Base-by-base conservation (phyloP, 35 echinoderm and acorn worm species). In the Ophiothrix spiculata region DNA sequence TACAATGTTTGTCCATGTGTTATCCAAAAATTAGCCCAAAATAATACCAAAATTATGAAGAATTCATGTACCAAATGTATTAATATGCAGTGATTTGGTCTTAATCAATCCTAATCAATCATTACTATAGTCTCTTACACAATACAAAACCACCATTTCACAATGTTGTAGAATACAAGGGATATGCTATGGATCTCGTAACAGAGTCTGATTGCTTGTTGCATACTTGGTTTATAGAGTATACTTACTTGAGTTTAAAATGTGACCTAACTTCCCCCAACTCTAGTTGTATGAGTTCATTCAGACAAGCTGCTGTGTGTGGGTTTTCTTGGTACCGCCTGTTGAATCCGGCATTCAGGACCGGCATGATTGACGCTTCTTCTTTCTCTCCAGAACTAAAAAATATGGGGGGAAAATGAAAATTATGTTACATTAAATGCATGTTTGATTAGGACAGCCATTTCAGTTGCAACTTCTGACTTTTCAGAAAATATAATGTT, bases 251-350 rank as follows among this genome's bases (percentile, higher is more conserved):
- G 35, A 98, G 82, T 91, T 94, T 94, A 56, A 89, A 89, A 19
- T 98, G 91, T 75, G 89, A 85, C 77, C 89, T 88, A 64, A 98
- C 92, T n/a, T 98, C 95, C 21, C 91, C 95, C 23, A 88, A 87
- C 88, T 98, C 95, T 4, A 98, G 82, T 63, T 98, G 95, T 39
- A 91, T n/a, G 31, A 98, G 89, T 79, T 98, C 95, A 77, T 98
- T 98, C 16, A 98, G 87, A 74, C 95, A 98, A 13, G 91, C 80
- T 6, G 88, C 89, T 25, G 88, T 84, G 46, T 94, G 91, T 23
- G 95, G 36, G 31, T 98, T 98, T 74, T 98, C 95, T 0, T 38
- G 21, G 34, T 91, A 94, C 17, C 92, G 75, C 33, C 91, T 80
- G 39, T 89, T 98, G 39, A 98, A 94, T 34, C 95, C 95, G 37